Percentiles rank a stretch among this genome's conserved stretches.
Evolutionary conservation across 2,888 invertebrate species (phyloP).

Genomic region (Stegana nigrithorax): DNA sequence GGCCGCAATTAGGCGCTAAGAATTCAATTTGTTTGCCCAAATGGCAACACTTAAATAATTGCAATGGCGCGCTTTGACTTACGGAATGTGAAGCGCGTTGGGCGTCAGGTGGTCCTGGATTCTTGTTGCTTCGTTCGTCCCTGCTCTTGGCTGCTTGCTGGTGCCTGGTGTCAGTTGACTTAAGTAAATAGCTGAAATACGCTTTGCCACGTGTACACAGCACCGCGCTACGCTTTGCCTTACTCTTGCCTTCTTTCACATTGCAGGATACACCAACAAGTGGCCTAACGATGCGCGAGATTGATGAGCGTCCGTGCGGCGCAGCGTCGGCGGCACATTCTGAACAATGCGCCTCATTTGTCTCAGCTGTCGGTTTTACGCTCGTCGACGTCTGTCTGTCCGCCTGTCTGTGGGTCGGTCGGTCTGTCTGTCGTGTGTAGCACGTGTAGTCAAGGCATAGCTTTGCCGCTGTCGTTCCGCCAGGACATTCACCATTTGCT

Average conservation of each 20-base stretch:
- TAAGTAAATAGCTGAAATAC: constrained; percentile 6
- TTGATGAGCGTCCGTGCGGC: no score
- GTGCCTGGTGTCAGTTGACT: neutral
- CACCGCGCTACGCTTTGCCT: no score
- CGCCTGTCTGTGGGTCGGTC: no score
- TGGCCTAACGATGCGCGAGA: no score
- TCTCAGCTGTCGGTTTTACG: neutral
- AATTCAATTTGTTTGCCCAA: constrained; percentile 53
- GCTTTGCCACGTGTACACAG: neutral
- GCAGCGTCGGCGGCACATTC: neutral
- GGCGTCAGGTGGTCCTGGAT: neutral
- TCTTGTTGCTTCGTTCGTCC: no score
- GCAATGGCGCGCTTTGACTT: constrained; percentile 26
- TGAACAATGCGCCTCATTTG: constrained; percentile 15
- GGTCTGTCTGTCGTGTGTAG: no score
- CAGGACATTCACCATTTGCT: no score
- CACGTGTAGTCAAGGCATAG: neutral
- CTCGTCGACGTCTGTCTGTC: neutral
- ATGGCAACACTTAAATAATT: constrained; percentile 51
- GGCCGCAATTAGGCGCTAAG: constrained; percentile 55
- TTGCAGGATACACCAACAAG: no score
- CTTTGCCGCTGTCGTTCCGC: no score
- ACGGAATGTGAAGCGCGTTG: no score
- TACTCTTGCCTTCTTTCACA: no score
- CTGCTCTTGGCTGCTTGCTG: no score